Base-by-base conservation (phyloP, 2,113 vertebrate genomes). In the Antechinus flavipes region DNA sequence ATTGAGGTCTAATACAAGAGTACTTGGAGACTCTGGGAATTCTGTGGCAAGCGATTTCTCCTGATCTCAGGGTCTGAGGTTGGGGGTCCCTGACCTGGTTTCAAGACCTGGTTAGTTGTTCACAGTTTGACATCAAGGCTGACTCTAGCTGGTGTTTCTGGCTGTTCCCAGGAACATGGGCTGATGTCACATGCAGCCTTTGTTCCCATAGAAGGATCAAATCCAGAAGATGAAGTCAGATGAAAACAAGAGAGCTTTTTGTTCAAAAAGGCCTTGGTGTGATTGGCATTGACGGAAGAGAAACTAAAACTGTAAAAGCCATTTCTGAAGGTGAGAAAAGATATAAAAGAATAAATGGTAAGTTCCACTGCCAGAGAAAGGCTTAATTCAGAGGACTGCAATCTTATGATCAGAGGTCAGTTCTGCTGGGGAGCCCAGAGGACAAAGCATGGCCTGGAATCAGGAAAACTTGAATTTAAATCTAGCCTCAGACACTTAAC, bases 231-330 rank as follows among this genome's bases (percentile, higher is more conserved):
- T 47, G 50, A 84, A n/a, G 16, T 68, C 46, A 54, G 54, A 53
- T 24, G 89, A 95, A 90, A 97, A 58, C 35, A 93, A 61, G 14
- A 92, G 91, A 76, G 84, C 3, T 94, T 96, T 96, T 26, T 94
- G 46, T 94, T 97, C 53, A 54, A 23, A 93, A 53, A 55, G 25
- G 12, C 8, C 56, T 94, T 95, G 93, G 90, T n/a, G 23, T 96
- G 95, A 90, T 35, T 93, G 93, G 42, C 93, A 93, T 89, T 96
- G 54, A 84, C 47, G 93, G n/a, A 84, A 42, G 68, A 84, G 68
- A 22, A 42, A 84, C 68, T 42, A 42, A 95, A 89, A 50, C 16
- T 24, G 3, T 52, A 61, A 92, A 26, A 68, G 46, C 35, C 68
- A 49, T 95, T 89, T 84, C 93, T 84, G 68, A 96, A 97, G 90